A percentile compares a stretch with the other conserved stretches of the same genome.
These are phyloP conservation scores for Anagrus nilaparvatae DNA, from an alignment of 1,140 invertebrate genomes.

Conservation along the genomic window DNA sequence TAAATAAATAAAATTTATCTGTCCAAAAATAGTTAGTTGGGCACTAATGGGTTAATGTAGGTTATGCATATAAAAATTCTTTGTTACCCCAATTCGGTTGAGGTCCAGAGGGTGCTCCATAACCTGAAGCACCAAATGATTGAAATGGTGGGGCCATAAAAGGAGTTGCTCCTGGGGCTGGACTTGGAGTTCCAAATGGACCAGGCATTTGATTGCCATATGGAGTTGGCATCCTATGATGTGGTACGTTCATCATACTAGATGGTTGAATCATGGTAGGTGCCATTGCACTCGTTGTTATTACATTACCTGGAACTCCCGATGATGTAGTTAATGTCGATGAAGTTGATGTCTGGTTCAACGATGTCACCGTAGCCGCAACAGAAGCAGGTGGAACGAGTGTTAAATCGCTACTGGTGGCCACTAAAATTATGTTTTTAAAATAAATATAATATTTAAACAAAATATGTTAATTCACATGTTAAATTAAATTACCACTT, in stretches of 20 bases:
- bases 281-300: too few species aligned
- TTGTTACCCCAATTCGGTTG: constrained; percentile 36
- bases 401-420: constrained; percentile 10
- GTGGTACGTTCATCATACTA: constrained; percentile 47
- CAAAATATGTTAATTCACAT: background rate
- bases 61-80: constrained; percentile 1
- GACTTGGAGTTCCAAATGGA: constrained; percentile 41
- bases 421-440: constrained; percentile 2
- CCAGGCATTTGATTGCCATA: constrained; percentile 46
- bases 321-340: too few species aligned
- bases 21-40: too few species aligned
- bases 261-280: constrained; percentile 43
- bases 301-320: too few species aligned
- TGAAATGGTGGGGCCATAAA: constrained; percentile 55
- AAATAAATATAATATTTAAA: background rate
- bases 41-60: background rate
- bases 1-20: too few species aligned
- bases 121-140: constrained; percentile 34
- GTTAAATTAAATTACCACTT: constrained; percentile 8
- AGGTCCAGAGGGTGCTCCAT: constrained; percentile 38
- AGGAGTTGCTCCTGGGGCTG: constrained; percentile 56
- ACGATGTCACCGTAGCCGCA: too few species aligned
- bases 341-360: constrained; percentile 10
- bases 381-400: constrained; percentile 15
- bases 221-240: constrained; percentile 48